Base-by-base conservation (phyloP, 1,140 invertebrate species). In the Odontomachus brunneus region DNA sequence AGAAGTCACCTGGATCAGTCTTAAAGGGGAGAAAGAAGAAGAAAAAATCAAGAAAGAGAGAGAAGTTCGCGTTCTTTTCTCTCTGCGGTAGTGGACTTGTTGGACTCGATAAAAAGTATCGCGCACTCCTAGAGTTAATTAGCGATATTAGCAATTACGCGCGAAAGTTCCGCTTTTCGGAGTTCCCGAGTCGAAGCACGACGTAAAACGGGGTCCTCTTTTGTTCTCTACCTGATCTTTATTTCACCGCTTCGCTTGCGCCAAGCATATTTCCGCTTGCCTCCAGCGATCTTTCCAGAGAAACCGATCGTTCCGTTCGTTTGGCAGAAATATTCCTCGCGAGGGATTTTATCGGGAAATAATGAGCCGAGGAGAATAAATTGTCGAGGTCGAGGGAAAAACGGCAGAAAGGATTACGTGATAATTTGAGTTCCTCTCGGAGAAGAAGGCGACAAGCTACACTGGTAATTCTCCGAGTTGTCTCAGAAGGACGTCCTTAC, bases 101-200 rank as follows among this genome's bases (percentile, higher is more conserved):
- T n/a, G 67, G 78, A 69, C n/a, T 83, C 86, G 90, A 89, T 91
- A 90, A 91, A 91, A 91, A 91, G 76, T 85, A 76, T 89, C 74
- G 63, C 83, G 81, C 11, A 33, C 62, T 51, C 55, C 63, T 86
- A 90, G 85, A 88, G 71, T 89, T 91, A 90, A 92, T 91, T 91
- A 92, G 90, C 87, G 86, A 91, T 91, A 91, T 91, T 88, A 85
- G 5, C 85, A 91, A 91, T 92, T 90, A 91, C 86, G 33, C 29
- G 51, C 24, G 51, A 44, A 44, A 67, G 14, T 33, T 72, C 24
- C 22, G n/a, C 12, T 73, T 73, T 51, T 73, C 67, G 17, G 48
- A 72, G 24, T 29, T 44, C 15, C 22, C 22, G 48, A 2, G 12
- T 12, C 33, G n/a, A n/a, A 48, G 24, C 26, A 53, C n/a, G 0